Percentiles rank a stretch among this genome's conserved stretches.
Conservation (phyloP, 2,888 invertebrate species). For the Hypolimnas misippus region DNA sequence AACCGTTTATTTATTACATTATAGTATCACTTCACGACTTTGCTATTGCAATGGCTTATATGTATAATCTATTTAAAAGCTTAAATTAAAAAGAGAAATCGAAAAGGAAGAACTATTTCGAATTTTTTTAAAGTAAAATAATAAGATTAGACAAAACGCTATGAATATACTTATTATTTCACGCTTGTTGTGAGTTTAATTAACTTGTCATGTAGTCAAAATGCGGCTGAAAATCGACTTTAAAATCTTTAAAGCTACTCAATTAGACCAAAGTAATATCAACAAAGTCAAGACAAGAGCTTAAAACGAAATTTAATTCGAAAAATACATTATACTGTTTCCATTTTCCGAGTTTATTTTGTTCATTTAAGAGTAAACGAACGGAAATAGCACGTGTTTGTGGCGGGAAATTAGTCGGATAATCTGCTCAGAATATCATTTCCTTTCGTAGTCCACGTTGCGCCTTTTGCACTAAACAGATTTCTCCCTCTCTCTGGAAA, state of each 20-base stretch:
- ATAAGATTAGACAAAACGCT: background rate
- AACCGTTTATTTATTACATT: constrained; percentile 25
- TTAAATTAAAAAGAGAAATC: background rate
- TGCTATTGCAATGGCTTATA: background rate
- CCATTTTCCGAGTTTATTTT: constrained; percentile 31
- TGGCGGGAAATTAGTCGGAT: constrained; percentile 71
- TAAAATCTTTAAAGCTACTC: background rate
- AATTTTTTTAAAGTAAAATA: too few species aligned
- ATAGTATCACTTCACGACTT: background rate
- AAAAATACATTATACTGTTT: constrained; percentile 24
- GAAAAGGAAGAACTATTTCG: too few species aligned
- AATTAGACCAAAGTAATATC: background rate
- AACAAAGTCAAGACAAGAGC: constrained; percentile 1
- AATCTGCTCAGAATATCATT: constrained; percentile 74
- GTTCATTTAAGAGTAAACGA: constrained; percentile 36
- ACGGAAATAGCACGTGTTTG: constrained; percentile 55
- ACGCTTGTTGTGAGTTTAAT: background rate
- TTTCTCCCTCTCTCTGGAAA: constrained; percentile 50
- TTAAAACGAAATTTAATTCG: constrained; percentile 14
- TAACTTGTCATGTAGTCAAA: background rate
- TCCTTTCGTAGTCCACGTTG: constrained; percentile 59
- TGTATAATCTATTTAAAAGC: background rate
- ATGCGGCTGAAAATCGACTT: background rate
- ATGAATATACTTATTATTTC: background rate
- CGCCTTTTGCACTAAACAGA: constrained; percentile 55